A percentile compares a stretch with the other conserved stretches of the same genome.
Conservation (phyloP, 2,888 invertebrate species). For the Lasioglossum zephyrum region DNA sequence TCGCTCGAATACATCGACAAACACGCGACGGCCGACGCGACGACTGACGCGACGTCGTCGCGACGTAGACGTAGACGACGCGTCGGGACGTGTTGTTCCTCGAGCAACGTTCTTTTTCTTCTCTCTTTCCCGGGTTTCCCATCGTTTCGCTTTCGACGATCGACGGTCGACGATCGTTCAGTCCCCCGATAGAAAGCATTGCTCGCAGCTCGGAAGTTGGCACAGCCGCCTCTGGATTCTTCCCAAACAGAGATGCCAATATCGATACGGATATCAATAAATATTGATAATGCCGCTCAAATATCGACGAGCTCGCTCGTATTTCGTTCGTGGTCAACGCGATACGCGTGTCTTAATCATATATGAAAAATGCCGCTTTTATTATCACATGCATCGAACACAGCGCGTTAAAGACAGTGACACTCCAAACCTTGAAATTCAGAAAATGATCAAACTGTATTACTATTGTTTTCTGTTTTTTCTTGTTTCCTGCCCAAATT, state of each 20-base stretch:
- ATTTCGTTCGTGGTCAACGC: neutral
- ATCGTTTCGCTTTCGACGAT: neutral
- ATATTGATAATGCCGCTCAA: neutral
- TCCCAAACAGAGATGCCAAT: neutral
- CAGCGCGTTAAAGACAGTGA: no score
- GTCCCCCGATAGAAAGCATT: neutral
- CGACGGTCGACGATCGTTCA: no score
- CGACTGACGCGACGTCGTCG: neutral
- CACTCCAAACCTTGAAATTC: no score
- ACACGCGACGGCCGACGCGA: constrained; percentile 60
- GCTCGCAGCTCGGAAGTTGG: neutral
- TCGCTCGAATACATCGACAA: constrained; percentile 76
- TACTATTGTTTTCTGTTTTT: no score
- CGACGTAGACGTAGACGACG: neutral
- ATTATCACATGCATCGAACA: no score
- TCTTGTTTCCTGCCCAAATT: no score
- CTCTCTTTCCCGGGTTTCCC: neutral
- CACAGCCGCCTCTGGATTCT: neutral
- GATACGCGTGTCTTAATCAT: no score
- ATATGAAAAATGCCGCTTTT: no score
- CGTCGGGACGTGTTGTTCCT: constrained; percentile 47
- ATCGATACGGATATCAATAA: neutral
- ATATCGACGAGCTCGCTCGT: neutral
- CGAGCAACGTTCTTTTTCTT: constrained; percentile 43
- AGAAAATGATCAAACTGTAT: no score